Base-by-base conservation (phyloP, 1,140 invertebrate genomes). In the Chionoecetes opilio region DNA sequence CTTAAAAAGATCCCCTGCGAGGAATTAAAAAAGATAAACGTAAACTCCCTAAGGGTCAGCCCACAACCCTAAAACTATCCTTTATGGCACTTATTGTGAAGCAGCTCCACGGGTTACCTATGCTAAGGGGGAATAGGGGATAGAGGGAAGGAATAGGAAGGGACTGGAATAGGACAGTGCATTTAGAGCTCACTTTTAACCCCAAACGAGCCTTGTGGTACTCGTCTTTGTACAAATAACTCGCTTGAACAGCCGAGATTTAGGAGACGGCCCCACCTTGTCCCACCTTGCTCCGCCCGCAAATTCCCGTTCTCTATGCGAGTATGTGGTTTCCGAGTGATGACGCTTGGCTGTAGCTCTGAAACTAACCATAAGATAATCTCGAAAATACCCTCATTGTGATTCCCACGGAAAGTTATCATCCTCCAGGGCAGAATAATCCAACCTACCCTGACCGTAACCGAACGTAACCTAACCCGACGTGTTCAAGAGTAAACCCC, bases 221-320 rank as follows among this genome's bases (percentile, higher is more conserved):
- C 63, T 75, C 63, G 63, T 75, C 63, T 75, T 75, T 75, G 63
- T 75, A 75, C 63, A 75, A 75, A 75, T 75, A n/a, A 75, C n/a
- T 75, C 63, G 21, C 63, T 0, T n/a, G 63, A 75, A 75, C 21
- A n/a, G n/a, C 1, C n/a, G 21, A 46, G 41, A 46, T 14, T 5
- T 46, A 14, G 14, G 5, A 8, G 41, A 46, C 14, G 41, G 41
- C 41, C 14, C 41, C 5, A 6, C 82, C 82, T 84, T 46, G 5
- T 46, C 41, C 41, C 41, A 46, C 41, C 5, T 14, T 46, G 41
- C 41, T 14, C 41, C 5, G 14, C 41, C 41, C 41, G 41, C 41
- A n/a, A n/a, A n/a, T n/a, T n/a, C n/a, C n/a, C n/a, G n/a, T n/a
- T n/a, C n/a, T n/a, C n/a, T n/a, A n/a, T n/a, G n/a, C n/a, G n/a